Conservation (phyloP, 2,888 invertebrate species). For the Sthenelais limicola region DNA sequence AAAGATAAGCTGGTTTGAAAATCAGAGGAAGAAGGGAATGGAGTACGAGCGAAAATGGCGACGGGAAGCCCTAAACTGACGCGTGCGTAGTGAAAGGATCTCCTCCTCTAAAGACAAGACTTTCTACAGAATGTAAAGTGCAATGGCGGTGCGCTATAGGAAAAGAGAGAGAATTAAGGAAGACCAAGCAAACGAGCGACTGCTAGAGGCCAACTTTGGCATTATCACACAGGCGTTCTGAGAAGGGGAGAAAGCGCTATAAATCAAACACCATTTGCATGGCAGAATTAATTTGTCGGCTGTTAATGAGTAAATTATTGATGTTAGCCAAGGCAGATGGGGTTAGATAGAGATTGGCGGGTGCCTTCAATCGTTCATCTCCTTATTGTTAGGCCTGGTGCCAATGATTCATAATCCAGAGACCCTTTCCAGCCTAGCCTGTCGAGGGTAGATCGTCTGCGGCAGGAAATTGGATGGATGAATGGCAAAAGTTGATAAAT, state of each 20-base stretch:
- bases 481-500: conserved; percentile 6
- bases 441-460: neutral
- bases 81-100: too few relatives aligned
- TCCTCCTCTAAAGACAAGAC: too few relatives aligned
- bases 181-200: too few relatives aligned
- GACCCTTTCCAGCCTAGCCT: neutral
- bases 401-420: conserved; percentile 6
- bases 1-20: neutral
- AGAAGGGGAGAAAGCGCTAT: too few relatives aligned
- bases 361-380: neutral
- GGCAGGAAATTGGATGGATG: conserved; percentile 23
- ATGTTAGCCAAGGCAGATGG: conserved; percentile 15
- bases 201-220: too few relatives aligned
- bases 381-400: neutral
- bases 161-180: too few relatives aligned
- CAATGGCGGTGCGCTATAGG: too few relatives aligned
- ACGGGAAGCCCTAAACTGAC: too few relatives aligned
- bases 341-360: conserved; percentile 1
- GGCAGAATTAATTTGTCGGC: neutral
- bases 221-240: too few relatives aligned
- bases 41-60: too few relatives aligned
- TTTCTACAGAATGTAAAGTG: too few relatives aligned
- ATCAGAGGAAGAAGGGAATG: too few relatives aligned
- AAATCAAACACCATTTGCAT: conserved; percentile 8
- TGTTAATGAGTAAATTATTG: conserved; percentile 19